Percentiles rank a stretch among this genome's conserved stretches.
phyloP scores from a whole-genome alignment of 2,113 vertebrate species.

The Paraplagusia blochii region DNA sequence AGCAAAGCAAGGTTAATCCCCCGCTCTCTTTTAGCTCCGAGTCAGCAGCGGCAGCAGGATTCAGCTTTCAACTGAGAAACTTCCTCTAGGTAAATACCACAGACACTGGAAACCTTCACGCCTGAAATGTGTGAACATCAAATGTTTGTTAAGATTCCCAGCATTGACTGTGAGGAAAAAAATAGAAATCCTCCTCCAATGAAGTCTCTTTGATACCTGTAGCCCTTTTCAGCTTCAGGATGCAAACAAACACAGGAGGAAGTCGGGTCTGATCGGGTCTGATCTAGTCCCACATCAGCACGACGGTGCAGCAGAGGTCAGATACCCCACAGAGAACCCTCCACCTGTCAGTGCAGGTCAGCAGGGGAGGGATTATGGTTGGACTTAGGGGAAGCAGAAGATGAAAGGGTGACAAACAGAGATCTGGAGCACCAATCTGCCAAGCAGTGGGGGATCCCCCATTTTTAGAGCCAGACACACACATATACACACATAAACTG shows the following conservation, averaged over 20 bases:
- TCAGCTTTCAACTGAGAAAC: not conserved
- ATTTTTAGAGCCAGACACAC: not conserved
- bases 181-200: constrained; percentile 12
- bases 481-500: not conserved
- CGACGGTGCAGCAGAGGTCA: constrained; percentile 45
- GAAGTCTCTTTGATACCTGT: constrained; percentile 39
- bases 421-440: constrained; percentile 63
- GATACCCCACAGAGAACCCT: constrained; percentile 52
- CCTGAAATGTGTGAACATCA: constrained; percentile 14
- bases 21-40: too few species aligned
- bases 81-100: not conserved
- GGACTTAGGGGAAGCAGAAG: constrained; percentile 36
- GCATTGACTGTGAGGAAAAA: constrained; percentile 20
- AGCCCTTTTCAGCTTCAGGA: constrained; percentile 21
- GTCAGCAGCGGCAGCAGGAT: too few species aligned
- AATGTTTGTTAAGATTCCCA: constrained; percentile 19
- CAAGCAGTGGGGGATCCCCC: constrained; percentile 31
- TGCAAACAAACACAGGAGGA: constrained; percentile 16
- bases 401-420: constrained; percentile 56
- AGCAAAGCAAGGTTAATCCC: too few species aligned
- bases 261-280: constrained; percentile 46
- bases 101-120: not conserved
- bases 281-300: constrained; percentile 50
- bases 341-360: constrained; percentile 54
- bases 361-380: constrained; percentile 56